Base-by-base conservation (phyloP, 2,113 vertebrate species). In the Strix aluco region DNA sequence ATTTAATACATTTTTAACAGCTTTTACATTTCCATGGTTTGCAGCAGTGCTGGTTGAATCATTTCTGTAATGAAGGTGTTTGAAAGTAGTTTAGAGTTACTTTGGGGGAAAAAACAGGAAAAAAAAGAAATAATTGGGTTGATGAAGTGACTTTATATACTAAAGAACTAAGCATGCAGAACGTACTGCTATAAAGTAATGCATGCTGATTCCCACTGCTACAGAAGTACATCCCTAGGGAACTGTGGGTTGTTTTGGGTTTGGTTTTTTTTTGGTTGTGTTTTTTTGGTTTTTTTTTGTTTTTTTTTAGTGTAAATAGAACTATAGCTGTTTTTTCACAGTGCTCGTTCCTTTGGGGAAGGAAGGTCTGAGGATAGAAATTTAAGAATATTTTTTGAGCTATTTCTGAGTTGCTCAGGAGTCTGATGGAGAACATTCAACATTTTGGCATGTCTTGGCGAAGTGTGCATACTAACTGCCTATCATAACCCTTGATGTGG, bases 1-100 rank as follows among this genome's bases (percentile, higher is more conserved):
- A 79, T 89, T 75, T 91, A 97, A 97, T 97, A 97, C 94, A 96
- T 97, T 97, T 96, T 92, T 83, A 96, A 96, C 89, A 95, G 93
- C 77, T 95, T 92, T 93, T 94, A 49, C 75, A 86, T 94, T 96
- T 94, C 71, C 91, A 96, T 86, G 90, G 80, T 79, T 93, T 86
- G 86, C 94, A 78, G 67, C 80, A 81, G 62, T 73, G 88, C 81
- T 90, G 73, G 81, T 90, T 91, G 97, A 92, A 94, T 96, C 26
- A 86, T 93, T 96, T 94, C 70, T 94, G 74, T 96, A 96, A 94
- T 72, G 81, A 95, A 93, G 81, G 92, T 94, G 77, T 93, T 96
- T 81, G 87, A 63, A 96, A 84, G 85, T 78, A 96, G 82, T 90
- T 95, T 94, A 94, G 88, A 94, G 77, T 96, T 97, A 96, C 81